Evolutionary conservation across 2,797 vertebrate genomes (phyloP).

Genomic region (Champsocephalus gunnari): DNA sequence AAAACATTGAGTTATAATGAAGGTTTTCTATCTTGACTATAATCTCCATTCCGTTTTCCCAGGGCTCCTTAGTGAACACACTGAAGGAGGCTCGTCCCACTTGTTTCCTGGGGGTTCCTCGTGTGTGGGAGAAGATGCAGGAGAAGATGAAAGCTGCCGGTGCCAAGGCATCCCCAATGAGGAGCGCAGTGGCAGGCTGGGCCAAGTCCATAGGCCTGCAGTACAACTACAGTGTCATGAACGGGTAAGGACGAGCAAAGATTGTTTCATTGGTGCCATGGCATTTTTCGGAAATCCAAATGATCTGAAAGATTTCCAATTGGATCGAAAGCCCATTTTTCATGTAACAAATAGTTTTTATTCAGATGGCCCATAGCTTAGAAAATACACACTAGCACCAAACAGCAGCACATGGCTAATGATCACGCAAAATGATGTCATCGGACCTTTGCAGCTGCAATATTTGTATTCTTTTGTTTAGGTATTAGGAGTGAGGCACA

Average conservation of each 20-base stretch:
- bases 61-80: conserved; percentile 84
- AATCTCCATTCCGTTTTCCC: neutral
- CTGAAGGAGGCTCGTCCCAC: conserved; percentile 85
- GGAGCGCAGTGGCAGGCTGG: conserved; percentile 77
- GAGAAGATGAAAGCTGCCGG: conserved; percentile 82
- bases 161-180: conserved; percentile 78
- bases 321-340: too few species aligned
- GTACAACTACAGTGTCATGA: conserved; percentile 85
- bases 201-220: conserved; percentile 84
- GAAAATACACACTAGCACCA: too few species aligned
- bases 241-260: conserved; percentile 70
- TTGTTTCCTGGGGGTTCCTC: conserved; percentile 85
- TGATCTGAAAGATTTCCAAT: too few species aligned
- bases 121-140: conserved; percentile 90
- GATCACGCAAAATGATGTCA: too few species aligned
- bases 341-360: too few species aligned
- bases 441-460: too few species aligned
- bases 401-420: too few species aligned
- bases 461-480: too few species aligned
- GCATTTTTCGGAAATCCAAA: too few species aligned
- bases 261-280: neutral
- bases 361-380: too few species aligned
- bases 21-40: neutral
- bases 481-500: too few species aligned
- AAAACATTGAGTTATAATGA: too few species aligned